phyloP scores from a whole-genome alignment of 2,888 invertebrate species.

The Uloborus plumipes region DNA sequence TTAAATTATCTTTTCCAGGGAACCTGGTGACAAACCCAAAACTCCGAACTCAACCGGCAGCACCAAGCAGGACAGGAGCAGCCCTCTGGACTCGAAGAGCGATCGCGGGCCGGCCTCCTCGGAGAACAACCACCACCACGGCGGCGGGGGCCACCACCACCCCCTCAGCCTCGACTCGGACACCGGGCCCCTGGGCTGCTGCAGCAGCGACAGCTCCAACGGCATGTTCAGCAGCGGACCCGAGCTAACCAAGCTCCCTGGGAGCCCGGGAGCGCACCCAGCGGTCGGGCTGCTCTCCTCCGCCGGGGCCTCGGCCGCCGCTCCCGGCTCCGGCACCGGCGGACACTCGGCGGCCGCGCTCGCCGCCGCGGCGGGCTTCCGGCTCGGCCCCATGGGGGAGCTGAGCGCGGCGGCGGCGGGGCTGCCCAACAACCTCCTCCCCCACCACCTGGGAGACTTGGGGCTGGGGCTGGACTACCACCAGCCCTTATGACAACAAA shows the following conservation, averaged over 20 bases:
- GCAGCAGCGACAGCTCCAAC: slow-evolving; percentile 58
- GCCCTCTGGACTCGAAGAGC: slow-evolving; percentile 36
- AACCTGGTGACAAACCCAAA: slow-evolving; percentile 57
- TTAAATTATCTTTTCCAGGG: slow-evolving; percentile 16
- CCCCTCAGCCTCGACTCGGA: slow-evolving; percentile 50
- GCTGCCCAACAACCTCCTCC: slow-evolving; percentile 39
- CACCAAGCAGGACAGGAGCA: slow-evolving; percentile 43
- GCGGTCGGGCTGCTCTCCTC: slow-evolving; percentile 6
- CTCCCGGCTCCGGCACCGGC: slow-evolving; percentile 5
- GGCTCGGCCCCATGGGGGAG: slow-evolving; percentile 44
- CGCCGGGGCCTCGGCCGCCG: slow-evolving; percentile 16
- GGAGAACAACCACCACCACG: slow-evolving; percentile 24
- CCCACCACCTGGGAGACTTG: slow-evolving; percentile 50
- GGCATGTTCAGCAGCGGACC: slow-evolving; percentile 56
- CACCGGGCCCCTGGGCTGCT: slow-evolving; percentile 43
- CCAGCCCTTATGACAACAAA: slow-evolving; percentile 61
- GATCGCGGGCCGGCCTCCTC: slow-evolving; percentile 38
- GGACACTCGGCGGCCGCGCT: slow-evolving; percentile 49
- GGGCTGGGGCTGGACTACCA: slow-evolving; percentile 52
- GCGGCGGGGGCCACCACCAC: slow-evolving; percentile 33
- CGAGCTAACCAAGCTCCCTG: slow-evolving; percentile 44
- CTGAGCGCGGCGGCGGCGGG: slow-evolving; percentile 36
- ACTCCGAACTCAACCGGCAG: slow-evolving; percentile 57
- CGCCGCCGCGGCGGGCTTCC: slow-evolving; percentile 56
- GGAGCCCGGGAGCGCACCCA: slow-evolving; percentile 35